Conservation (phyloP, 2,888 invertebrate genomes). For the Bhutanitis thaidina region DNA sequence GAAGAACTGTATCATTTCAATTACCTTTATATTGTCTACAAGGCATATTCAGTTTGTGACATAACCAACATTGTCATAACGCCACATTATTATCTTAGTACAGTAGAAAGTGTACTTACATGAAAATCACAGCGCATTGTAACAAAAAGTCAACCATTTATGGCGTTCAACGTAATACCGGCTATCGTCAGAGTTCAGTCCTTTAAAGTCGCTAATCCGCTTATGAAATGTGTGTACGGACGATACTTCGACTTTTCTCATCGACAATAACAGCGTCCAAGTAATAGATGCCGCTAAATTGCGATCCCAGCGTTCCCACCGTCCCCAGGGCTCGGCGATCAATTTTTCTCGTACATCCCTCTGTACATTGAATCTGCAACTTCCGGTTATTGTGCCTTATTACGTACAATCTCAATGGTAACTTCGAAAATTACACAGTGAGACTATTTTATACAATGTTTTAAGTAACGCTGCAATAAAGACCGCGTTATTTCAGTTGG, state of each 20-base stretch:
- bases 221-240: slow-evolving; percentile 62
- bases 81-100: slow-evolving; percentile 26
- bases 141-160: slow-evolving; percentile 64
- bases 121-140: slow-evolving; percentile 39
- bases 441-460: not conserved
- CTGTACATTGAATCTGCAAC: slow-evolving; percentile 17
- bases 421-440: slow-evolving; percentile 7
- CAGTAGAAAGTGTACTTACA: slow-evolving; percentile 54
- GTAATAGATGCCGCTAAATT: slow-evolving; percentile 43
- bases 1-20: no score
- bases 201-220: slow-evolving; percentile 64
- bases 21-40: not conserved
- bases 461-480: no score
- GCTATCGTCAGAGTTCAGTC: slow-evolving; percentile 53
- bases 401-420: slow-evolving; percentile 3
- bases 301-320: slow-evolving; percentile 28
- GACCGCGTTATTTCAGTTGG: not conserved
- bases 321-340: slow-evolving; percentile 22
- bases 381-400: slow-evolving; percentile 26
- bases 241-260: slow-evolving; percentile 57
- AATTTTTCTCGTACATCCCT: slow-evolving; percentile 25
- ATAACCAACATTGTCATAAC: slow-evolving; percentile 26
- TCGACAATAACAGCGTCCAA: slow-evolving; percentile 38
- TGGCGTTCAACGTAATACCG: slow-evolving; percentile 52
- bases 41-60: not conserved